Base-by-base conservation (phyloP, 2,888 invertebrate species). In the Diplolepis rosae region DNA sequence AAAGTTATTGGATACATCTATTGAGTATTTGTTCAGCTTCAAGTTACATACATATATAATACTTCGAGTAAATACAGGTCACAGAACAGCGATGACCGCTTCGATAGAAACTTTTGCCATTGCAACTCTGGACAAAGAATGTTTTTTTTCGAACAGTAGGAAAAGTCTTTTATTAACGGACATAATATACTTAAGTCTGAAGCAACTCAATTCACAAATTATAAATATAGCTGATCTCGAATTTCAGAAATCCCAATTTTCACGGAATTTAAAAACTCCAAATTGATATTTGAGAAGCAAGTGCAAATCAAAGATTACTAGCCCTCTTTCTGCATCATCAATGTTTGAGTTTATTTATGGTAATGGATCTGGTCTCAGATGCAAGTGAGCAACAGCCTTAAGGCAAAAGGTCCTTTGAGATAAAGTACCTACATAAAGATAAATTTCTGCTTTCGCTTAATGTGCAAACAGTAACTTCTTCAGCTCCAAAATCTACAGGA, bases 21-120 rank as follows among this genome's bases (percentile, higher is more conserved):
- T 54, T 32, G 54, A 54, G 15, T 54, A 54, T 54, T 54, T 54
- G 22, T 54, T 32, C 54, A 32, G 7, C 32, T 54, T 28, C 30
- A 54, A 54, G 32, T 54, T 54, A 15, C 13, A 54, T 32, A 54
- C 54, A 11, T 54, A 30, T 18, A 54, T 30, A 30, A 30, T 32
- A 32, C 54, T 54, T 32, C 54, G 30, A 18, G 28, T 54, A 30
- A 54, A 54, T 54, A 54, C 54, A 54, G 54, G 54, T 54, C 54
- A 32, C 54, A 32, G 18, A 54, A 30, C 54, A 32, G 30, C 54
- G 28, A 54, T 32, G 30, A 32, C 18, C 32, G 32, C 32, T 32
- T 32, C 54, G 18, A 54, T 54, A 11, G 54, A 32, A 54, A 54
- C 54, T 54, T 54, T 54, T 54, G 32, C 32, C 32, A 30, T 11